Evolutionary conservation across 2,797 vertebrate species (phyloP), one percentile per base, ranked within the genome.

Genomic region (Tauraco hartlaubi): DNA sequence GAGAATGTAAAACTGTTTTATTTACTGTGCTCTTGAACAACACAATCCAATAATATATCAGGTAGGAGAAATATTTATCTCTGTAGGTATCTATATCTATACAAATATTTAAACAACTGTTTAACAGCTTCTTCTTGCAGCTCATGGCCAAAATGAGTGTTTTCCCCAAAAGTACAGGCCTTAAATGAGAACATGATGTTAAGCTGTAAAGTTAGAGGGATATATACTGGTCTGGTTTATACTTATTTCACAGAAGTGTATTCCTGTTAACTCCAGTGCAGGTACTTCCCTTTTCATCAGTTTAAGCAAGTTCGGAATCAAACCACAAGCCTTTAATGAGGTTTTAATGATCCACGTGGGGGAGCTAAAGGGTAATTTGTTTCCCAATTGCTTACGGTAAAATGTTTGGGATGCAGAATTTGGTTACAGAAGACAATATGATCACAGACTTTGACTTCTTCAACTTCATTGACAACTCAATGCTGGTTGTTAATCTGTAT

Each of bases 301-400:
- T 79, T 92, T 81, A 71, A 81, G 37, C n/a, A 83, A 64, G 33
- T 37, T 35, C 73, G 67, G 67, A 85, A 87, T 68, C 67, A 92
- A 80, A 88, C 41, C 56, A 69, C 33, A 61, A 92, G 51, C 56
- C 41, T 95, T 93, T 87, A 87, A 95, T 92, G 77, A 94, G 25
- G 5, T 80, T 80, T 87, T 89, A 94, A 92, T 64, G 46, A 91
- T 95, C 96, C 95, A 95, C 96, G 91, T 90, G 96, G 94, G 94
- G 96, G 96, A 92, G 96, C 96, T 95, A 95, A 89, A 97, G 85
- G 71, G 96, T 72, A 93, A 97, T 96, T 89, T 95, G 92, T 95
- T 79, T 90, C 71, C 15, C 1, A 90, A 86, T 51, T 58, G 83
- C 85, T 85, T 90, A 66, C 77, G 61, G 67, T 43, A 92, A 92